A percentile compares a stretch with the other conserved stretches of the same genome.
Conservation (phyloP, 2,113 vertebrate genomes). For the Chitala chitala region DNA sequence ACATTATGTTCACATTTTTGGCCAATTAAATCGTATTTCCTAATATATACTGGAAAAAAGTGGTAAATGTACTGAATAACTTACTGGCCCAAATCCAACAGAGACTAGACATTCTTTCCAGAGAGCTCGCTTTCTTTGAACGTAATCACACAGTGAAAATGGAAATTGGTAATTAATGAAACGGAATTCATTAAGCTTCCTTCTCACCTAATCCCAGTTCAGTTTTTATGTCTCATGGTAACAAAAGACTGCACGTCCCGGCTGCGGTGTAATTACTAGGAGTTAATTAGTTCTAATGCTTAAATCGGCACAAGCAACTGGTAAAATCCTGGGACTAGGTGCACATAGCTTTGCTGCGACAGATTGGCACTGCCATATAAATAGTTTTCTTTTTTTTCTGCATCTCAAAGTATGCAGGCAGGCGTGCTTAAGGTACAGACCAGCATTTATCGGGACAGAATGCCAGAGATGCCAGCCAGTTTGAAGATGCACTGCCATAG, state of each 20-base stretch:
- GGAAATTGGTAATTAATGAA: constrained; percentile 12
- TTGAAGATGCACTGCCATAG: too few relatives aligned
- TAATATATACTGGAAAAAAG: not conserved
- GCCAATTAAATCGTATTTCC: constrained; percentile 3
- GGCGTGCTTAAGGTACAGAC: not conserved
- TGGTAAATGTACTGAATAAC: not conserved
- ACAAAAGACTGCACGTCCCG: constrained; percentile 3
- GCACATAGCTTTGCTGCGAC: not conserved
- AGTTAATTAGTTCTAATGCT: constrained; percentile 20
- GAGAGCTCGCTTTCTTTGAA: not conserved
- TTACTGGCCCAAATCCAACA: not conserved
- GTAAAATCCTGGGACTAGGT: not conserved
- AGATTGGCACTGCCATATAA: not conserved
- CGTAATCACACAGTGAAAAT: constrained; percentile 10
- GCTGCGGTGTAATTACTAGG: constrained; percentile 9
- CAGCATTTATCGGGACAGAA: too few relatives aligned
- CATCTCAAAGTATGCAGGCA: not conserved
- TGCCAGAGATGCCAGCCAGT: not conserved
- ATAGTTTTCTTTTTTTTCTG: not conserved
- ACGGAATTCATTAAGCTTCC: constrained; percentile 14
- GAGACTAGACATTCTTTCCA: not conserved
- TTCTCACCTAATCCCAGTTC: not conserved
- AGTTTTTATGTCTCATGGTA: constrained; percentile 8
- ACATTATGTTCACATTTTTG: not conserved
- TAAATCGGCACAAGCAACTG: constrained; percentile 10